Conservation (phyloP, 2,797 vertebrate genomes). For the Rhadinocentrus ornatus region DNA sequence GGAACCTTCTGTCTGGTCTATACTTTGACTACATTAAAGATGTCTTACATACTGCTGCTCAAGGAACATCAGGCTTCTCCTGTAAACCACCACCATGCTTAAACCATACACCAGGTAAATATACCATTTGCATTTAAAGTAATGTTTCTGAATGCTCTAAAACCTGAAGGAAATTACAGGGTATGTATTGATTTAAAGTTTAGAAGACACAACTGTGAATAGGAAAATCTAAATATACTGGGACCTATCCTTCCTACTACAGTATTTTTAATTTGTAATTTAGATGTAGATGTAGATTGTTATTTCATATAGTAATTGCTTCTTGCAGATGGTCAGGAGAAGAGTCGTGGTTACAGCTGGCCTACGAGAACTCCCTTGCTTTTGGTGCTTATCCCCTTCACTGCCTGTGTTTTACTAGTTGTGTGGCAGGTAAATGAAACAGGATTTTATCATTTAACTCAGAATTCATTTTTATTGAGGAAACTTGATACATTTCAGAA, state of each 20-base stretch:
- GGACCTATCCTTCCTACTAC: neutral
- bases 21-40: conserved; percentile 84
- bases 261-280: conserved; percentile 28
- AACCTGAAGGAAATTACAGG: conserved; percentile 3
- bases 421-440: conserved; percentile 66
- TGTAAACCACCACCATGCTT: conserved; percentile 82
- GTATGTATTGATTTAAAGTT: conserved; percentile 45
- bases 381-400: conserved; percentile 69
- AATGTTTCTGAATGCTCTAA: conserved; percentile 12
- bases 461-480: neutral
- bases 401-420: conserved; percentile 61
- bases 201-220: conserved; percentile 7
- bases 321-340: conserved; percentile 63
- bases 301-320: conserved; percentile 30
- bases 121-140: conserved; percentile 5
- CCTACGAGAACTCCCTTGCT: conserved; percentile 60
- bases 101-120: conserved; percentile 72
- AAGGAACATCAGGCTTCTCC: conserved; percentile 67
- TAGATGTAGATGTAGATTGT: conserved; percentile 16
- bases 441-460: neutral
- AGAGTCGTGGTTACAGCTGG: conserved; percentile 54
- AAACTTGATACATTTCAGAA: neutral
- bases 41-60: conserved; percentile 69
- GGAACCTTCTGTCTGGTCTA: conserved; percentile 69
- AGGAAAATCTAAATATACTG: conserved; percentile 16